A percentile compares a stretch with the other conserved stretches of the same genome.
These are phyloP conservation scores for Allygus modestus DNA, from an alignment of 2,888 invertebrate species.

Conservation along the genomic window DNA sequence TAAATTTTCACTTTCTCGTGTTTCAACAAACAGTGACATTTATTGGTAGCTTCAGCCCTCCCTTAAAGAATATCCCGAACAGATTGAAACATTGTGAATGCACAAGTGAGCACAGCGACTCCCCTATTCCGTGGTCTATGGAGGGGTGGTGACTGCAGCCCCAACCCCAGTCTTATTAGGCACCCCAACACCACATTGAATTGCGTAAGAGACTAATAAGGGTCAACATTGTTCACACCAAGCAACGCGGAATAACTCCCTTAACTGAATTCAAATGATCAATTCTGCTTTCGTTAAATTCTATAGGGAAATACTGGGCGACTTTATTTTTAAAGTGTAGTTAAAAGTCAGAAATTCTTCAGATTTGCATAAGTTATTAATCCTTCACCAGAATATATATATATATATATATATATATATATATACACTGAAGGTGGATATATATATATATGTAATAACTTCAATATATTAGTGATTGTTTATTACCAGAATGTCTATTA, in stretches of 20 bases:
- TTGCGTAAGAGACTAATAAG: slow-evolving; percentile 40
- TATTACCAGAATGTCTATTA: too few species aligned
- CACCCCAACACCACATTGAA: slow-evolving; percentile 21
- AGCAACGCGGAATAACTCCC: slow-evolving; percentile 18
- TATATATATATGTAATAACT: too few species aligned
- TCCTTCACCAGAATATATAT: too few species aligned
- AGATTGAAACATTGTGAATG: slow-evolving; percentile 17
- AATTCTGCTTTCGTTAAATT: background rate
- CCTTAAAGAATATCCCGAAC: background rate
- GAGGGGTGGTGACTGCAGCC: background rate
- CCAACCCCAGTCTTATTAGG: slow-evolving; percentile 32
- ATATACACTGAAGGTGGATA: too few species aligned
- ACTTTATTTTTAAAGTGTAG: too few species aligned
- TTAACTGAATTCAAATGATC: slow-evolving; percentile 1
- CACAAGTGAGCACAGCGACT: background rate
- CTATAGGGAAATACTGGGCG: background rate
- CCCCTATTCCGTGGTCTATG: background rate
- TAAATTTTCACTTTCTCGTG: too few species aligned
- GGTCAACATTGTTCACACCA: slow-evolving; percentile 1
- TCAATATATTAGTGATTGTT: too few species aligned
- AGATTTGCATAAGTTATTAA: too few species aligned
- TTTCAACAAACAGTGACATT: too few species aligned
- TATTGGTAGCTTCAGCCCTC: background rate
- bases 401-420: too few species aligned
- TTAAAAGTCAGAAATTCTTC: too few species aligned